Base-by-base conservation (phyloP, 2,888 invertebrate genomes). In the Busseola fusca region DNA sequence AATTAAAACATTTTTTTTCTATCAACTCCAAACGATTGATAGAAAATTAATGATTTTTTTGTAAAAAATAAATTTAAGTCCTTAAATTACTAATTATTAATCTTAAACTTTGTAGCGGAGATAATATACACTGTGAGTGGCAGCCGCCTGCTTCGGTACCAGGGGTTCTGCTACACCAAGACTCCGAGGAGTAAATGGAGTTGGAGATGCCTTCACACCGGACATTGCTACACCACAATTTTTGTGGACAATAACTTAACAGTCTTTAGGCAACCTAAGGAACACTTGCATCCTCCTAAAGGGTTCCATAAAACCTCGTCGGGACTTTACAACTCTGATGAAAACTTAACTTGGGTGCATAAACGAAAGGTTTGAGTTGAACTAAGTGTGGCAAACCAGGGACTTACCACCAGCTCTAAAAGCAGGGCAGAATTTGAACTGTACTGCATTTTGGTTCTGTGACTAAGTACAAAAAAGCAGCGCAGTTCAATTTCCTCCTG, bases 191-290 rank as follows among this genome's bases (percentile, higher is more conserved):
- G 75, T 0, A 83, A 50, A 72, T 57, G 73, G 27, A 80, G 85
- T 34, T 91, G 91, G 91, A 81, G 91, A 0, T 91, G 91, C 54
- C 83, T 89, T 14, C 86, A 89, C 52, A 91, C 91, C 0, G 84
- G 83, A 27, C 69, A 79, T 7, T 90, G 91, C 69, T 90, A 73
- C 63, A 80, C 79, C 7, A 76, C 83, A 0, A 27, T 91, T 2
- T 64, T 56, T 1, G 74, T 88, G 12, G 82, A 87, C 30, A 54
- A 74, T 0, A 62, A 84, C 50, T 54, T 76, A 0, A 64, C 1
- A 0, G 65, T 85, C 30, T 45, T 75, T 0, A 83, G 70, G 42
- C 60, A 52, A 30, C 74, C 82, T 0, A 82, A 77, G 34, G 63
- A 57, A 7, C 88, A 90, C 58, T 40, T 56, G 0, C 88, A 89